Evolutionary conservation across 2,888 invertebrate genomes (phyloP), one percentile per base, ranked within the genome.

Genomic region (Panzeria rudis): DNA sequence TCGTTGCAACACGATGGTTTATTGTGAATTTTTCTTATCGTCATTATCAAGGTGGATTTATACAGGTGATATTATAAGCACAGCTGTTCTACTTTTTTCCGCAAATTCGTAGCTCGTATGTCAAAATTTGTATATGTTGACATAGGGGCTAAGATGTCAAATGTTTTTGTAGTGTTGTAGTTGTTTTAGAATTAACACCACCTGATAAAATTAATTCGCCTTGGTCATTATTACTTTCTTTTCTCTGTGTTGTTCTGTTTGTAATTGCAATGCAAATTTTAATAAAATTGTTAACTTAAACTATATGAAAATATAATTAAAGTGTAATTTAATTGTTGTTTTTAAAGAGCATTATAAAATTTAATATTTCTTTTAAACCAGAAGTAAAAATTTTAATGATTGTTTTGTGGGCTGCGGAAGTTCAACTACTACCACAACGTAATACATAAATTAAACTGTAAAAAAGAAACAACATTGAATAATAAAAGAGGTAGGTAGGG

Each of bases 151-250:
- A n/a, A n/a, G n/a, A n/a, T n/a, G n/a, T n/a, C n/a, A n/a, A n/a
- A n/a, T n/a, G n/a, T n/a, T n/a, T n/a, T n/a, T n/a, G n/a, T n/a
- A n/a, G n/a, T n/a, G n/a, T n/a, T n/a, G n/a, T n/a, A n/a, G n/a
- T n/a, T n/a, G n/a, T n/a, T n/a, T n/a, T n/a, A n/a, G n/a, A n/a
- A n/a, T n/a, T n/a, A n/a, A n/a, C n/a, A n/a, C n/a, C n/a, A n/a
- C n/a, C n/a, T n/a, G n/a, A n/a, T n/a, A n/a, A n/a, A n/a, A n/a
- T n/a, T n/a, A n/a, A n/a, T n/a, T n/a, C n/a, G n/a, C n/a, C n/a
- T n/a, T n/a, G 71, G 78, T 75, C 78, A 29, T 75, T 68, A 69
- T 76, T 83, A 85, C 85, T 85, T 85, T 82, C 78, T 78, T 82
- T 85, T 84, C 56, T 78, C 17, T 75, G 85, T 84, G 61, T 59